Conservation (phyloP, 2,113 vertebrate genomes). For the Polypterus bichir region DNA sequence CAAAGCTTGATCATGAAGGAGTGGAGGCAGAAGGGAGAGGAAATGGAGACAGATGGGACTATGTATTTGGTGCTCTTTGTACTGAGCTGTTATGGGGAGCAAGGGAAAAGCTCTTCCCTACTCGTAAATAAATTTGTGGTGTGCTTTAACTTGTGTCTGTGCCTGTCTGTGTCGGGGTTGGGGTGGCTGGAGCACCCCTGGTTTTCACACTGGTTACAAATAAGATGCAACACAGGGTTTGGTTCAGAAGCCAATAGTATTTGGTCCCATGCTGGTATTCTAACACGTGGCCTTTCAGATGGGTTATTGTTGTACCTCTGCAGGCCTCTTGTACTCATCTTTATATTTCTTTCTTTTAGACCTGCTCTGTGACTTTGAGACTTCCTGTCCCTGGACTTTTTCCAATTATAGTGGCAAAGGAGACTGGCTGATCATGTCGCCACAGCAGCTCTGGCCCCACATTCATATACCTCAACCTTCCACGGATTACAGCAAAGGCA, state of each 20-base stretch:
- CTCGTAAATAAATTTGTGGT: too few species aligned
- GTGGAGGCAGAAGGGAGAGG: too few species aligned
- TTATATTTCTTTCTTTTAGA: slow-evolving; percentile 21
- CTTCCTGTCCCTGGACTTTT: slow-evolving; percentile 44
- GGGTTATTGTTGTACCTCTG: neutral
- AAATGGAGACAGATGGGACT: too few species aligned
- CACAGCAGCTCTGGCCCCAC: slow-evolving; percentile 23
- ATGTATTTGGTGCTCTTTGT: too few species aligned
- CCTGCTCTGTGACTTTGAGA: slow-evolving; percentile 51
- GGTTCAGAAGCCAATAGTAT: neutral
- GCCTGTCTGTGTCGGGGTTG: too few species aligned
- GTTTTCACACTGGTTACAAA: too few species aligned
- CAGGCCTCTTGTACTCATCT: neutral
- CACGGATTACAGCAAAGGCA: slow-evolving; percentile 41
- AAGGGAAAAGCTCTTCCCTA: too few species aligned
- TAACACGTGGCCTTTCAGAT: neutral
- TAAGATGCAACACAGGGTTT: too few species aligned
- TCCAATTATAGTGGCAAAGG: slow-evolving; percentile 39
- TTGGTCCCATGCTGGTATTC: neutral
- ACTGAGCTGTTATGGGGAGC: too few species aligned
- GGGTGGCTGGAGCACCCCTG: too few species aligned
- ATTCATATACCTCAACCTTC: slow-evolving; percentile 21
- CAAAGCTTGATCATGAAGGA: too few species aligned
- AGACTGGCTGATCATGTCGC: slow-evolving; percentile 45
- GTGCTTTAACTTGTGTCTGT: too few species aligned